A percentile compares a stretch with the other conserved stretches of the same genome.
Conservation (phyloP, 2,888 invertebrate genomes). For the Lumbricus terrestris region DNA sequence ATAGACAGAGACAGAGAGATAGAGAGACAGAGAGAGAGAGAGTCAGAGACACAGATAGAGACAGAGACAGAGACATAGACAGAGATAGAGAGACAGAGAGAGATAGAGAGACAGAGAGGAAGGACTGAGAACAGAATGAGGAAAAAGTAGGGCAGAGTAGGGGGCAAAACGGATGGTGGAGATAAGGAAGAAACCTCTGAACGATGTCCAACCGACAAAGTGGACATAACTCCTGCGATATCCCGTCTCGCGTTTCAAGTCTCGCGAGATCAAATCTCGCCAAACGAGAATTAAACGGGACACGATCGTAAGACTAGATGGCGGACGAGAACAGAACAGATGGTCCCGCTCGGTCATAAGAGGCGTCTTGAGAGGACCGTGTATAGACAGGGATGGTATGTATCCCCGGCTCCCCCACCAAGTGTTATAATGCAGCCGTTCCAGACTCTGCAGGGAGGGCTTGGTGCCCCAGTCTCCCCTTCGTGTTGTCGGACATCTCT, state of each 20-base stretch:
- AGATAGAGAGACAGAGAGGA: not conserved
- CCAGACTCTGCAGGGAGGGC: not conserved
- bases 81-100: not conserved
- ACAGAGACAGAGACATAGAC: not conserved
- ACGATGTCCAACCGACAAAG: not conserved
- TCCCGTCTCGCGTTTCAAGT: not conserved
- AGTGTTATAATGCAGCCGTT: not conserved
- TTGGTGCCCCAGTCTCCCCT: not conserved
- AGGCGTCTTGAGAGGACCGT: not conserved
- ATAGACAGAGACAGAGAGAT: not conserved
- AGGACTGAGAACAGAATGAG: not conserved
- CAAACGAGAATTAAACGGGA: not conserved
- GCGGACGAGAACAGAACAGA: not conserved
- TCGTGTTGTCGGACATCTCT: not conserved
- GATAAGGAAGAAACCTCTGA: not conserved
- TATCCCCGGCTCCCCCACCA: not conserved
- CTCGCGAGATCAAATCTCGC: not conserved
- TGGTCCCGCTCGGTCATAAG: not conserved
- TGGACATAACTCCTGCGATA: not conserved
- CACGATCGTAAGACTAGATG: not conserved
- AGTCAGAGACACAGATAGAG: not conserved
- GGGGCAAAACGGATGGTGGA: not conserved
- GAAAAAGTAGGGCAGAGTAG: not conserved
- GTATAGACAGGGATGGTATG: not conserved
- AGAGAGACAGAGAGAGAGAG: not conserved